These are phyloP conservation scores for Tipula helvola DNA, from an alignment of 2,888 invertebrate species.

Conservation along the genomic window DNA sequence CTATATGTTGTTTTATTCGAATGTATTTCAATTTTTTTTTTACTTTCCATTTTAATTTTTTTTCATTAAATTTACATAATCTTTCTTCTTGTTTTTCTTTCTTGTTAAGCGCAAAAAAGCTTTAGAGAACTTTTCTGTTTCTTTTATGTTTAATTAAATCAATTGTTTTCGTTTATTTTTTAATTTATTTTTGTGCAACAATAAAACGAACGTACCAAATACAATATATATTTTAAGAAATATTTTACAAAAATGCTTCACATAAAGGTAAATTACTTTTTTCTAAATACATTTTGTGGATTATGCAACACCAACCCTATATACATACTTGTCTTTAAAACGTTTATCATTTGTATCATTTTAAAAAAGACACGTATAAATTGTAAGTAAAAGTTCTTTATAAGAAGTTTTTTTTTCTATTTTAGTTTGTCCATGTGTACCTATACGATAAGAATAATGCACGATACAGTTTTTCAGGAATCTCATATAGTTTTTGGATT, in stretches of 20 bases:
- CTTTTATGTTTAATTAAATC: not conserved
- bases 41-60: not conserved
- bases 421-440: not conserved
- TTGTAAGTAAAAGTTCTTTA: not conserved
- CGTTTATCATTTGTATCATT: not conserved
- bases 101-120: not conserved
- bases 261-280: not conserved
- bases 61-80: not conserved
- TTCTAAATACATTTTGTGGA: not conserved
- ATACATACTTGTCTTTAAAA: not conserved
- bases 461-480: not conserved
- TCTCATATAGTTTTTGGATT: not conserved
- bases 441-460: not conserved
- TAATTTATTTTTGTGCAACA: not conserved
- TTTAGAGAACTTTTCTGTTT: not conserved
- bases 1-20: not conserved
- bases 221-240: not conserved
- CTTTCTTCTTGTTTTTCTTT: not conserved
- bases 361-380: not conserved
- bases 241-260: not conserved
- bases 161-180: not conserved
- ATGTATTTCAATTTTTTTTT: not conserved
- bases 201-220: not conserved
- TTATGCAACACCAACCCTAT: not conserved
- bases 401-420: not conserved